Evolutionary conservation across 2,113 vertebrate species (phyloP).

Genomic region (Salvelinus alpinus): DNA sequence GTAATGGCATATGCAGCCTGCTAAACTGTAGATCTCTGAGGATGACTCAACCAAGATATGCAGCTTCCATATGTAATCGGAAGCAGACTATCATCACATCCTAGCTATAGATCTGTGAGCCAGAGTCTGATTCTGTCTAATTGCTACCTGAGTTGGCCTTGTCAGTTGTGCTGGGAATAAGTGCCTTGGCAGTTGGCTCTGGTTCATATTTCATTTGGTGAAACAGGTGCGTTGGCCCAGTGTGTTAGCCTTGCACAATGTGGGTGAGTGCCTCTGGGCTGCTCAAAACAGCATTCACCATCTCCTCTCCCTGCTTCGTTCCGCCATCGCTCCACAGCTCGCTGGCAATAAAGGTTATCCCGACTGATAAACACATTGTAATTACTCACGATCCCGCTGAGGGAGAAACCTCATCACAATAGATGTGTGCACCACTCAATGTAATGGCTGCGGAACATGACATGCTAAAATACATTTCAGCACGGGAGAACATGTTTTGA

Average conservation of each 20-base stretch:
- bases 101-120: background rate
- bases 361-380: constrained; percentile 55
- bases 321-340: constrained; percentile 13
- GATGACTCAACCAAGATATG: too few relatives aligned
- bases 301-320: background rate
- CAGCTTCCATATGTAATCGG: too few relatives aligned
- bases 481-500: background rate
- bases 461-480: background rate
- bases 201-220: constrained; percentile 52
- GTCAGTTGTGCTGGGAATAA: background rate
- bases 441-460: background rate
- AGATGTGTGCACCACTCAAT: background rate
- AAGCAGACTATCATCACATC: too few relatives aligned
- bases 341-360: constrained; percentile 53
- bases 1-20: too few relatives aligned
- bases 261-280: constrained; percentile 47
- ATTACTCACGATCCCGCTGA: constrained; percentile 42
- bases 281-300: constrained; percentile 35
- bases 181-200: background rate
- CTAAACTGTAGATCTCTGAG: too few relatives aligned
- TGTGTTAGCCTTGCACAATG: constrained; percentile 36
- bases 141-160: background rate
- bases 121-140: background rate
- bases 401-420: constrained; percentile 1
- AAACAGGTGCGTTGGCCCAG: constrained; percentile 62